Conservation (phyloP, 2,888 invertebrate genomes). For the Apamea crenata region DNA sequence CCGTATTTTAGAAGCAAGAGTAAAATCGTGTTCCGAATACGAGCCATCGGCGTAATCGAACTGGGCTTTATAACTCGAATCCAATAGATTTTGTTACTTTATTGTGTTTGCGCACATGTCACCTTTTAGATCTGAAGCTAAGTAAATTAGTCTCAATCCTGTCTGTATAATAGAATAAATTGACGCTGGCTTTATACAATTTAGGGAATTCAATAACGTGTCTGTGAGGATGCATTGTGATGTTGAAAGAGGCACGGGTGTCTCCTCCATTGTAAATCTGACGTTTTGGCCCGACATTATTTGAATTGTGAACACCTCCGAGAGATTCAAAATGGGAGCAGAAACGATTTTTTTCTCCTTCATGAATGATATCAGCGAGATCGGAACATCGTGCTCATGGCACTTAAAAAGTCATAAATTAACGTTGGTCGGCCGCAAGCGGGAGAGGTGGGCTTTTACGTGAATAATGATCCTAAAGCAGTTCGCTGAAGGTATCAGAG, state of each 20-base stretch:
- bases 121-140: slow-evolving; percentile 36
- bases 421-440: slow-evolving; percentile 76
- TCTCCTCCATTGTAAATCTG: slow-evolving; percentile 48
- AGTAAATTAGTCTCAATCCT: slow-evolving; percentile 40
- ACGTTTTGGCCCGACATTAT: slow-evolving; percentile 47
- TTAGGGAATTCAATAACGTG: slow-evolving; percentile 51
- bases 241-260: slow-evolving; percentile 43
- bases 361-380: slow-evolving; percentile 74
- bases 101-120: slow-evolving; percentile 48
- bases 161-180: slow-evolving; percentile 36
- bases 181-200: slow-evolving; percentile 38
- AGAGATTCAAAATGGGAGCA: slow-evolving; percentile 59
- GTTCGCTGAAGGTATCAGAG: slow-evolving; percentile 66
- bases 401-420: slow-evolving; percentile 86
- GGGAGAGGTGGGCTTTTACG: slow-evolving; percentile 74
- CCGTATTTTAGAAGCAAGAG: slow-evolving; percentile 44
- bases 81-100: slow-evolving; percentile 51
- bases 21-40: slow-evolving; percentile 66
- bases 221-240: slow-evolving; percentile 53
- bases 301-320: slow-evolving; percentile 57
- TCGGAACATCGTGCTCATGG: slow-evolving; percentile 80
- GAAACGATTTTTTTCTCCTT: slow-evolving; percentile 71
- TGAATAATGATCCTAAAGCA: slow-evolving; percentile 80
- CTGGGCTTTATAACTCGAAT: slow-evolving; percentile 56
- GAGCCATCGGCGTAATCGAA: slow-evolving; percentile 55